phyloP scores from a whole-genome alignment of 2,113 vertebrate genomes.

The Sisor rabdophorus region DNA sequence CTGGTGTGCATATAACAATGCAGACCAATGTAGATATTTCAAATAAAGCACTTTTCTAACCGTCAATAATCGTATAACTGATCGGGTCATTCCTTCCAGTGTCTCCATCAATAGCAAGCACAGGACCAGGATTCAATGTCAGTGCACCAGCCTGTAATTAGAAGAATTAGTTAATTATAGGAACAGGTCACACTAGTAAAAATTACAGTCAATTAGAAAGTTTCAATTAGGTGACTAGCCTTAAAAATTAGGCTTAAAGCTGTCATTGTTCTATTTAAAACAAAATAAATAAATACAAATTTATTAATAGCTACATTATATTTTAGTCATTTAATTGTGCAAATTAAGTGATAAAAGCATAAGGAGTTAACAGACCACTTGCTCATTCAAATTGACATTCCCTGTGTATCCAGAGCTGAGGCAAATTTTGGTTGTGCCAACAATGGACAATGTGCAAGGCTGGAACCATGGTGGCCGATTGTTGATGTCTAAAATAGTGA shows the following conservation, averaged over 20 bases:
- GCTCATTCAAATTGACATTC: conserved; percentile 58
- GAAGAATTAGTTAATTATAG: background rate
- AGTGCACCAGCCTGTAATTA: conserved; percentile 61
- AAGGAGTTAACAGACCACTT: conserved; percentile 57
- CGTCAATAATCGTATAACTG: conserved; percentile 66
- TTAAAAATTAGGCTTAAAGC: background rate
- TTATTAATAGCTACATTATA: too few relatives aligned
- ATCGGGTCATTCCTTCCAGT: conserved; percentile 63
- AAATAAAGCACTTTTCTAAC: conserved; percentile 59
- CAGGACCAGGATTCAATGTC: conserved; percentile 67
- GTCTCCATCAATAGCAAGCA: conserved; percentile 81
- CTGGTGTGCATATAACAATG: background rate
- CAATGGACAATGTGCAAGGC: conserved; percentile 59
- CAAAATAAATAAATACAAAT: too few relatives aligned
- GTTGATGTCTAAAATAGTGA: conserved; percentile 67
- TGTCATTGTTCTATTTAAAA: too few relatives aligned
- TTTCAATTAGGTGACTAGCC: background rate
- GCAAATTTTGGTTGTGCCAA: conserved; percentile 50
- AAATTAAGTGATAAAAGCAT: background rate
- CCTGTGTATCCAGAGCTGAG: conserved; percentile 65
- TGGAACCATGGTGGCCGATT: conserved; percentile 78
- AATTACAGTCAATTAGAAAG: background rate
- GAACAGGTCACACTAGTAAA: background rate
- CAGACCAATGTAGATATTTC: background rate
- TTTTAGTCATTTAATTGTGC: too few relatives aligned